phyloP scores from a whole-genome alignment of 2,113 vertebrate species.

The Nothocercus julius region DNA sequence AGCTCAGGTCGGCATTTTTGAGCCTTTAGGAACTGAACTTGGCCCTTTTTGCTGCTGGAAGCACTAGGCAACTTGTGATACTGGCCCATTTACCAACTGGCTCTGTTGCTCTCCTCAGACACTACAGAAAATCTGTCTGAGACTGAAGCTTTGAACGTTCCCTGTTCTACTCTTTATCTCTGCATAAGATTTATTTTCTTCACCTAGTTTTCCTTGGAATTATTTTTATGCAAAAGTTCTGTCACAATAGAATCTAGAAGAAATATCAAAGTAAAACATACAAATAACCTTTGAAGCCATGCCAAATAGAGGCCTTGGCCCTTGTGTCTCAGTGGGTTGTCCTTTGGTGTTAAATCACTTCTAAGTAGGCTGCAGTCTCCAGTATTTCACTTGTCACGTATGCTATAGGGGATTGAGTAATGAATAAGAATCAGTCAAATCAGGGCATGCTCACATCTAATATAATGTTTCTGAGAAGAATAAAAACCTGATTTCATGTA shows the following conservation, averaged over 20 bases:
- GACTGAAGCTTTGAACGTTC: not conserved
- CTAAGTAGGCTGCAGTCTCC: not conserved
- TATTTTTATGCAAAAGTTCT: not conserved
- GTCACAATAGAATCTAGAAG: not conserved
- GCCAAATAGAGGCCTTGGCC: not conserved
- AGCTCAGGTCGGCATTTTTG: not conserved
- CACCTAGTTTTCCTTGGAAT: not conserved
- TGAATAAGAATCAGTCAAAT: not conserved
- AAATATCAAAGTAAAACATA: not conserved
- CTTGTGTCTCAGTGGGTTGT: not conserved
- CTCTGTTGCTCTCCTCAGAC: not conserved
- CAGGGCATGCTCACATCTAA: not conserved
- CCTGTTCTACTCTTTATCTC: not conserved
- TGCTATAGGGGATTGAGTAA: not conserved
- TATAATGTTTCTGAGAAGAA: not conserved
- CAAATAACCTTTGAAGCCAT: not conserved
- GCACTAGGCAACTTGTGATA: not conserved
- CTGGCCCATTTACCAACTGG: not conserved
- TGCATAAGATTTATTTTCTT: not conserved
- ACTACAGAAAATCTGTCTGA: not conserved
- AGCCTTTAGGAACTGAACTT: not conserved
- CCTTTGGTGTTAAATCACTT: not conserved
- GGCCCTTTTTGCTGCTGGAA: not conserved
- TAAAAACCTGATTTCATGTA: not conserved
- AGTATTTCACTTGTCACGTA: not conserved